Conservation (phyloP, 1,140 invertebrate genomes). For the Heliconius nattereri region DNA sequence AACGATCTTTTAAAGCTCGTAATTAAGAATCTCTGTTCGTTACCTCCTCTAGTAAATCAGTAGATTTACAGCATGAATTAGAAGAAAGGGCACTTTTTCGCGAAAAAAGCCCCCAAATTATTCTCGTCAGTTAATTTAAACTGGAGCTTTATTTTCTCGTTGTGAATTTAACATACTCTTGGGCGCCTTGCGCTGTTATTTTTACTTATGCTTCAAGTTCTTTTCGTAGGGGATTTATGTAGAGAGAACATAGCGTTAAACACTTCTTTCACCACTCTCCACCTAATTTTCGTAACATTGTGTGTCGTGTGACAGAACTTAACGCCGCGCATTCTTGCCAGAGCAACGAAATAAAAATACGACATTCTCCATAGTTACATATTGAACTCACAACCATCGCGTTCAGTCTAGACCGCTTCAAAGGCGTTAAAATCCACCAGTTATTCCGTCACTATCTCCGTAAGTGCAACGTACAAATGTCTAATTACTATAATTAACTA, state of each 20-base stretch:
- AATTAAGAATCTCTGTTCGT: conserved; percentile 50
- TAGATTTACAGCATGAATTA: conserved; percentile 54
- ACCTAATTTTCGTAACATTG: no score
- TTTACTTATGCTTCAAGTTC: background rate
- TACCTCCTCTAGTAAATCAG: conserved; percentile 51
- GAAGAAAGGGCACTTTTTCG: conserved; percentile 30
- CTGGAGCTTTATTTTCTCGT: conserved; percentile 44
- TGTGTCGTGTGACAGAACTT: no score
- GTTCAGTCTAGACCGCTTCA: background rate
- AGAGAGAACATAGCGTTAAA: no score
- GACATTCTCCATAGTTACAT: no score
- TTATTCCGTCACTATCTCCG: background rate
- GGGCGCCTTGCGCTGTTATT: background rate
- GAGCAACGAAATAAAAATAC: no score
- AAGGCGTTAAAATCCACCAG: background rate
- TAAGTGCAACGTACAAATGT: background rate
- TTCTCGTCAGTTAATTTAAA: conserved; percentile 54
- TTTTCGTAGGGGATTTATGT: no score
- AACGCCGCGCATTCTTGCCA: no score
- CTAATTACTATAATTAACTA: conserved; percentile 15
- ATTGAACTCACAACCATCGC: no score
- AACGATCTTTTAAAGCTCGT: conserved; percentile 44
- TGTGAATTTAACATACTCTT: background rate
- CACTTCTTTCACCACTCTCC: no score
- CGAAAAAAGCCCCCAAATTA: conserved; percentile 48